phyloP scores from a whole-genome alignment of 2,797 vertebrate species.

The Gobio occitaniae region DNA sequence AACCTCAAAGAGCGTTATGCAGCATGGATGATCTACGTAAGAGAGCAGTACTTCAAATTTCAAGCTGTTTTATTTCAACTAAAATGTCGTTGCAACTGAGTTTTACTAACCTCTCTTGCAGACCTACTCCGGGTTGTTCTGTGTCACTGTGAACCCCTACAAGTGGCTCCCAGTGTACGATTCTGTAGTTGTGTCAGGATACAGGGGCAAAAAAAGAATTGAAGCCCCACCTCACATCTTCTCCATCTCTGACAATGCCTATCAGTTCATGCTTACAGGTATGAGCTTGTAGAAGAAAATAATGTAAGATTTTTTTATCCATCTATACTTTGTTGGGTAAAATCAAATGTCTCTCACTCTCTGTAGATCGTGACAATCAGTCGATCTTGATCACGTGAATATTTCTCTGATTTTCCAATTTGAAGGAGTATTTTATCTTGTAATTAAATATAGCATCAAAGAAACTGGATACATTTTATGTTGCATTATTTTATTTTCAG shows the following conservation, averaged over 20 bases:
- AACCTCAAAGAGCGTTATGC: conserved; percentile 95
- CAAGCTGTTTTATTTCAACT: not conserved
- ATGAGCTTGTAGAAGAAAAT: conserved; percentile 10
- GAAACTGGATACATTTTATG: not conserved
- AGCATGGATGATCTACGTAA: conserved; percentile 94
- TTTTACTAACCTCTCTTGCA: conserved; percentile 62
- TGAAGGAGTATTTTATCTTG: not conserved
- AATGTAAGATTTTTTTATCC: not conserved
- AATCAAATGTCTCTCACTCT: not conserved
- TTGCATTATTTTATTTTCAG: conserved; percentile 60
- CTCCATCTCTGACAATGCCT: conserved; percentile 94
- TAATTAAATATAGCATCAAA: not conserved
- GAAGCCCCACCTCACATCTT: conserved; percentile 94
- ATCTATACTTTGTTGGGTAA: not conserved
- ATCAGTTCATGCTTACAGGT: conserved; percentile 93
- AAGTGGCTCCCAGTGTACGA: conserved; percentile 93
- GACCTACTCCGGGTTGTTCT: conserved; percentile 69
- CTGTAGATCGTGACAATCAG: conserved; percentile 90
- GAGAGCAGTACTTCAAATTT: conserved; percentile 46
- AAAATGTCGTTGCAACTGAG: not conserved
- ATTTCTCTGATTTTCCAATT: not conserved
- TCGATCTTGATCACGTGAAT: conserved; percentile 92
- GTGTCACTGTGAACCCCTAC: conserved; percentile 59
- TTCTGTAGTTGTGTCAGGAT: conserved; percentile 79
- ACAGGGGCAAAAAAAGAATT: conserved; percentile 90